Evolutionary conservation across 2,888 invertebrate genomes (phyloP).

Genomic region (Tholera decimalis): DNA sequence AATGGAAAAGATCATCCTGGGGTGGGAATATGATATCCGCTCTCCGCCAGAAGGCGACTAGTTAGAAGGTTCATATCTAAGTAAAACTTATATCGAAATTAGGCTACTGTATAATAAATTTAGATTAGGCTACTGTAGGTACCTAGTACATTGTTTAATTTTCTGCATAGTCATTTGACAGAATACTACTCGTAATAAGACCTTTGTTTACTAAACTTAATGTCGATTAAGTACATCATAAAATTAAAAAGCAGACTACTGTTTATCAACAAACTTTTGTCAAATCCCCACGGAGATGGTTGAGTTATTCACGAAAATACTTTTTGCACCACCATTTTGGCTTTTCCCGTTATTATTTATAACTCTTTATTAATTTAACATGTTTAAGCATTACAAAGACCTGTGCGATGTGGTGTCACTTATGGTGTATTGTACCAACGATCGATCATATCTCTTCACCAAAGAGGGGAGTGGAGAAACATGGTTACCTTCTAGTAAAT

Average conservation of each 20-base stretch:
- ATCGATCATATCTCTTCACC: conserved; percentile 76
- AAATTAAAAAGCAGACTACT: neutral
- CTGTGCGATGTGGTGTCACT: conserved; percentile 82
- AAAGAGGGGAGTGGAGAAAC: conserved; percentile 81
- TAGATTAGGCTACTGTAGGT: too few relatives aligned
- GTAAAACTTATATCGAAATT: too few relatives aligned
- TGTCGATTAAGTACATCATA: neutral
- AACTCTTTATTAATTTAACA: conserved; percentile 56
- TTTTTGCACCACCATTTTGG: neutral
- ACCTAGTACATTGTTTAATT: too few relatives aligned
- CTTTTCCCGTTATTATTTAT: too few relatives aligned
- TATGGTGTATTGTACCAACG: conserved; percentile 79
- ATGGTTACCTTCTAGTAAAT: conserved; percentile 82
- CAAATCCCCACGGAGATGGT: conserved; percentile 14
- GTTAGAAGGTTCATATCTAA: too few relatives aligned
- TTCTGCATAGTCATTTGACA: too few relatives aligned
- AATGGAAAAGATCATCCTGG: too few relatives aligned
- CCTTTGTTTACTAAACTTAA: neutral
- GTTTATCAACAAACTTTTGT: conserved; percentile 9
- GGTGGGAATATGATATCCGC: too few relatives aligned
- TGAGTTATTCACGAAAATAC: neutral
- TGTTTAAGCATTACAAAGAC: conserved; percentile 83
- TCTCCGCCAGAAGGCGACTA: too few relatives aligned
- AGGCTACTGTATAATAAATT: too few relatives aligned
- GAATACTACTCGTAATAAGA: neutral